These are phyloP conservation scores for Suricata suricatta DNA, from an alignment of 2,113 vertebrate species.

Conservation along the genomic window DNA sequence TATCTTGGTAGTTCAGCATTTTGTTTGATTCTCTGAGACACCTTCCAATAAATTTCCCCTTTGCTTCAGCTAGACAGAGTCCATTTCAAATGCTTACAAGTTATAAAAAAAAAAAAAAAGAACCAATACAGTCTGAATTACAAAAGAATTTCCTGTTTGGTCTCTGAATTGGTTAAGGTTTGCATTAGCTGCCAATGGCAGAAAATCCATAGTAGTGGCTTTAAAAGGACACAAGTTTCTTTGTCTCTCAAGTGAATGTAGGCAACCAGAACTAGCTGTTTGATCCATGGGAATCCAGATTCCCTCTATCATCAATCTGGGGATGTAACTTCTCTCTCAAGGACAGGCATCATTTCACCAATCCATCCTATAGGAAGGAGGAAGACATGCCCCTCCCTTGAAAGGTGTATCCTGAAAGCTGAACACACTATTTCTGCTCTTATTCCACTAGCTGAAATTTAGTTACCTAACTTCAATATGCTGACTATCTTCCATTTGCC, in stretches of 20 bases:
- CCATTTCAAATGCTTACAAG: slow-evolving; percentile 40
- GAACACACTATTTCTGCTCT: background rate
- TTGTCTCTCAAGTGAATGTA: background rate
- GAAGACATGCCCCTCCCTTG: background rate
- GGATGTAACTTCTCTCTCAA: background rate
- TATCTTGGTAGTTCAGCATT: slow-evolving; percentile 62
- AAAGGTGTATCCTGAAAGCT: background rate
- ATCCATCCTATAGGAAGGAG: background rate
- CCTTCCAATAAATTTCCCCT: slow-evolving; percentile 61
- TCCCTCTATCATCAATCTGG: background rate
- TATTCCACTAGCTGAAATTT: background rate
- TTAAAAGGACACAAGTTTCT: background rate
- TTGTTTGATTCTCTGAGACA: slow-evolving; percentile 69
- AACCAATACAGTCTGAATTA: slow-evolving; percentile 1
- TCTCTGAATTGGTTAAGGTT: slow-evolving; percentile 39
- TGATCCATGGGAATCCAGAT: background rate
- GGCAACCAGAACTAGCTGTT: background rate
- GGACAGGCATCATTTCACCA: background rate
- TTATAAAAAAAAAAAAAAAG: background rate
- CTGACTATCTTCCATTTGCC: background rate
- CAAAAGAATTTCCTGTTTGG: slow-evolving; percentile 64
- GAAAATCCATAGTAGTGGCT: slow-evolving; percentile 19
- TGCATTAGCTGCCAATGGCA: slow-evolving; percentile 27
- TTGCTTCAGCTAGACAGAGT: slow-evolving; percentile 42
- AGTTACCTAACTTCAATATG: accelerated